Evolutionary conservation across 2,888 invertebrate genomes (phyloP), one percentile per base, ranked within the genome.

Genomic region (Isoperla grammatica): DNA sequence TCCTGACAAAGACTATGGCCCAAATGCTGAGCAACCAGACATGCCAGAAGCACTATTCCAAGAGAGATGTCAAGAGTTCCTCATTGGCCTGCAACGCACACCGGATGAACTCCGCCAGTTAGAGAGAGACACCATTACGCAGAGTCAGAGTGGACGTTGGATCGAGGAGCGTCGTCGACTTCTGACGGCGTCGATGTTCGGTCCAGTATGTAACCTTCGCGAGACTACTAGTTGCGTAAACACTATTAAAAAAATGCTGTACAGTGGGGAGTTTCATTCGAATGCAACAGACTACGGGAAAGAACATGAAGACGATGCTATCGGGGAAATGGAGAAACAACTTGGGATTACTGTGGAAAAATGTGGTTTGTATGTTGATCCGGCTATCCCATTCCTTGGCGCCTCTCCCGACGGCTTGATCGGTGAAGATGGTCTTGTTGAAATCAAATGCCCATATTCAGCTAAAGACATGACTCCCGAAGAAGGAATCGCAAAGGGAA

Each of bases 301-400:
- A 6, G 63, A 62, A 8, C 61, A 62, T 15, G 64, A 65, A 46
- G 6, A 23, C 45, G 23, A 8, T 12, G 67, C 66, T 1, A 63
- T 49, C 29, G 42, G 56, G 12, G 48, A 56, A 13, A 60, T 66
- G 17, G 48, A 60, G 20, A 56, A 56, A 11, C 29, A n/a, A 45
- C n/a, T 56, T 12, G 58, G 53, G 4, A 55, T 63, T 46, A 49
- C 62, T 11, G 64, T 67, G 12, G 35, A 37, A 2, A 22, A 40
- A 2, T 66, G 67, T 48, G 69, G 68, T 19, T 60, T 68, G 20
- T 66, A 68, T 58, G 64, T 68, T 20, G 68, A 68, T 58, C 19
- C 42, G 20, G 53, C 65, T 37, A 23, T 46, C n/a, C 56, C 40
- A 11, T 55, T 59, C n/a, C n/a, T n/a, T n/a, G n/a, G n/a, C n/a